A percentile compares a stretch with the other conserved stretches of the same genome.
phyloP scores from a whole-genome alignment of 2,113 vertebrate species.

The Ctenodactylus gundi region DNA sequence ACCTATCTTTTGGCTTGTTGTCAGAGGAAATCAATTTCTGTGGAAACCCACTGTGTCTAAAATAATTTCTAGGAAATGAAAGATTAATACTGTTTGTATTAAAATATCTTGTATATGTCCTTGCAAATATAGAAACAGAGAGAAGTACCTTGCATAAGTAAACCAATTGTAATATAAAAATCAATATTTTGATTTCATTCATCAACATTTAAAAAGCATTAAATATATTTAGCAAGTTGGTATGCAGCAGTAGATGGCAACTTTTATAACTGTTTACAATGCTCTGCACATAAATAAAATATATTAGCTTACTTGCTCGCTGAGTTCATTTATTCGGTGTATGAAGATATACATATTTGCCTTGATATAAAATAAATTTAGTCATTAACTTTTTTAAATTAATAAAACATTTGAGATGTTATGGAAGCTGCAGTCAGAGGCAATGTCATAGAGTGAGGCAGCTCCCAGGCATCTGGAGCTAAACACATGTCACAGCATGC shows the following conservation, averaged over 20 bases:
- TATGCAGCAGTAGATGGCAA: background rate
- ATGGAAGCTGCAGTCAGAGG: no score
- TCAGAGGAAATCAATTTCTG: conserved; percentile 89
- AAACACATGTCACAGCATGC: no score
- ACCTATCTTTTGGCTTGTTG: conserved; percentile 86
- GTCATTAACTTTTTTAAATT: conserved; percentile 1
- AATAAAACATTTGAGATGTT: background rate
- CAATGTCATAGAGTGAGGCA: no score
- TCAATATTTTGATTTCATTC: background rate
- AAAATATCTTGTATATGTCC: conserved; percentile 79
- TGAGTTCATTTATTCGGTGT: conserved; percentile 43
- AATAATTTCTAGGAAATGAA: conserved; percentile 86
- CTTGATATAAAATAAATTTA: background rate
- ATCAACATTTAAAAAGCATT: background rate
- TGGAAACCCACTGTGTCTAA: conserved; percentile 83
- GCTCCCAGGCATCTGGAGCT: no score
- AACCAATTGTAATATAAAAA: conserved; percentile 44
- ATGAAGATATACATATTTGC: background rate
- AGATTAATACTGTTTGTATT: conserved; percentile 85
- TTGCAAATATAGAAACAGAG: conserved; percentile 61
- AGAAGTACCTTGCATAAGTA: background rate
- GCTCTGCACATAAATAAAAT: background rate
- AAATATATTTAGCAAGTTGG: background rate
- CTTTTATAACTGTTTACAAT: background rate
- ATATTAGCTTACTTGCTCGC: conserved; percentile 39